These are phyloP conservation scores for Melospiza georgiana DNA, from an alignment of 2,113 vertebrate species.

Conservation along the genomic window DNA sequence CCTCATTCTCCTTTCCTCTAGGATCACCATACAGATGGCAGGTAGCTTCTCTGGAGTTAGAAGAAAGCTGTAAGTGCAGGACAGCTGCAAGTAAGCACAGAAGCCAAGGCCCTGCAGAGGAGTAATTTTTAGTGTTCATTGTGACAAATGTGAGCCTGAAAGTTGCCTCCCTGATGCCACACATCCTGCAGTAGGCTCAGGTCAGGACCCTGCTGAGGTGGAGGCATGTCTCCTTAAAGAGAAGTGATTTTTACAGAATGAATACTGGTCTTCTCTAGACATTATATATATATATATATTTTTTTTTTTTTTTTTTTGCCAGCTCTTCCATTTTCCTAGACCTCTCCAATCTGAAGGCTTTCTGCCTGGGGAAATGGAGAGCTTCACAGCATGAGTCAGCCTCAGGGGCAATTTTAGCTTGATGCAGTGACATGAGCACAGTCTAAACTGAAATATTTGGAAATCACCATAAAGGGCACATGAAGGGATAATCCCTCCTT, in stretches of 20 bases:
- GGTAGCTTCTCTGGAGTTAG: not conserved
- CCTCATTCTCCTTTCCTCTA: not conserved
- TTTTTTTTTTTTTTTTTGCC: not conserved
- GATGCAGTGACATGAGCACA: not conserved
- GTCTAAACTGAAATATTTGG: not conserved
- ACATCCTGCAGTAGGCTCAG: not conserved
- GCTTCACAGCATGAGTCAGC: not conserved
- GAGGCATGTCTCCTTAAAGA: not conserved
- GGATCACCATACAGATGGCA: accelerated
- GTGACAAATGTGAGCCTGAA: not conserved
- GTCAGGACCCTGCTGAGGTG: not conserved
- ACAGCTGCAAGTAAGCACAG: not conserved
- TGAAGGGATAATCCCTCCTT: not conserved
- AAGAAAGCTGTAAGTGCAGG: not conserved
- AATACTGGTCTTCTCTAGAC: not conserved
- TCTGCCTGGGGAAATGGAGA: not conserved
- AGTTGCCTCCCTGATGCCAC: not conserved
- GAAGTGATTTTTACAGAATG: not conserved
- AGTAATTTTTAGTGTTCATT: not conserved
- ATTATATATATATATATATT: not conserved
- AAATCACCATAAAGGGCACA: not conserved
- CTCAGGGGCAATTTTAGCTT: not conserved
- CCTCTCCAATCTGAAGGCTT: not conserved
- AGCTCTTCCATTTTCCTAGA: not conserved
- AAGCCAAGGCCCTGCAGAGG: not conserved